Base-by-base conservation (phyloP, 2,797 vertebrate species). In the Schizothorax lantsangensis region DNA sequence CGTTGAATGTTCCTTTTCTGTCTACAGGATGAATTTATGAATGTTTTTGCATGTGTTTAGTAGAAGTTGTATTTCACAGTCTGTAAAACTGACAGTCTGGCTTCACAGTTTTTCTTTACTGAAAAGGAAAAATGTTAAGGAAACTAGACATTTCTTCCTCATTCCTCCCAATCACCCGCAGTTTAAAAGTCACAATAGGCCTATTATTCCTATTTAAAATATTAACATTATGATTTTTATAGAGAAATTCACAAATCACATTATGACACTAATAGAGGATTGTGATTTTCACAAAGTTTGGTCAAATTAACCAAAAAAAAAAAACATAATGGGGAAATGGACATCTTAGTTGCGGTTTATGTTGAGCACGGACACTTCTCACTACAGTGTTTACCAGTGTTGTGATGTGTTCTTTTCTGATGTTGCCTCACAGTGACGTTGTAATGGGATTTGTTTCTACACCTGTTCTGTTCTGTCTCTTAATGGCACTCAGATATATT, bases 181-280 rank as follows among this genome's bases (percentile, higher is more conserved):
- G 59, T 84, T 88, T 89, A 86, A 79, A 78, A 86, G 75, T 47
- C 81, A 81, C 9, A 40, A 45, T 71, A 78, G 84, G 69, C 64
- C 52, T 69, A 62, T 86, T 85, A 89, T 83, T 77, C 66, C 74
- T 73, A 19, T 62, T 79, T 54, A 6, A 75, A 78, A 87, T 64
- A 87, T 87, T 33, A 84, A 59, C 77, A 30, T 52, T 33, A 26
- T 71, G 64, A 68, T 77, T 87, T 85, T 83, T 72, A 69, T 81
- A 62, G 59, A 19, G 15, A 77, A 75, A 80, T 83, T 83, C 15
- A 38, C 59, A n/a, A 33, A 26, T 80, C 17, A 12, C 52, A 79
- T 9, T 84, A 68, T 82, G 57, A 81, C 26, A 72, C 73, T 83
- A 83, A 82, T 87, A 30, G 30, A 83, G 72, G 66, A 59, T n/a